Base-by-base conservation (phyloP, 1,140 invertebrate genomes). In the Lucilia cuprina region DNA sequence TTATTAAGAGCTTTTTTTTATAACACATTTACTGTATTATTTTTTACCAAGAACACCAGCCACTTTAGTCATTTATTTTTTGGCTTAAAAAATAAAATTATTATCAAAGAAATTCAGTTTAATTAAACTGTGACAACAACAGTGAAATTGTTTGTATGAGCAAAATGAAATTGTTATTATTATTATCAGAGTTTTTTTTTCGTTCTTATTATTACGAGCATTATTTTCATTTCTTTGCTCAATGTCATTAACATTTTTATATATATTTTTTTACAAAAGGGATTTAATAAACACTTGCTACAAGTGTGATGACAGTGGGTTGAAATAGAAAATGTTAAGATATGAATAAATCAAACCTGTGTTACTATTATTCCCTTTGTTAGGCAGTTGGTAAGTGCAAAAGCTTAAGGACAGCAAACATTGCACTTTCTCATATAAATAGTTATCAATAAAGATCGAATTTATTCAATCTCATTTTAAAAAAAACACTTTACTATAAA, bases 91-190 rank as follows among this genome's bases (percentile, higher is more conserved):
- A 41, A 41, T 60, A 60, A 60, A 60, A 60, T 60, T 60, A 60
- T 60, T 60, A 60, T 60, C 50, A 70, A 19, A 70, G 65, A 70
- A 19, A 70, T 70, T 21, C 77, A 49, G n/a, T 80, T 49, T 80
- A 80, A 80, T 80, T 80, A 80, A 80, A 80, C 19, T 80, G 77
- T 80, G 21, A 80, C 77, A 80, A 9, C 35, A 80, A 21, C 35
- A 25, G 77, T 19, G 34, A 55, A 49, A 49, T 80, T 41, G 74
- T 77, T 77, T 41, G 34, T 77, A 35, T 35, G 14, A 14, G n/a
- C 41, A 80, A 80, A 80, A 80, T 50, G 35, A 80, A 80, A 80
- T 80, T 80, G 77, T 80, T 80, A 80, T 80, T 80, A 78, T 78
- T 78, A 80, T 80, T 70, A 70, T 70, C n/a, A 1, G 25, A 70